These are phyloP conservation scores for Xenus cinereus DNA, from an alignment of 2,113 vertebrate species.

Conservation along the genomic window DNA sequence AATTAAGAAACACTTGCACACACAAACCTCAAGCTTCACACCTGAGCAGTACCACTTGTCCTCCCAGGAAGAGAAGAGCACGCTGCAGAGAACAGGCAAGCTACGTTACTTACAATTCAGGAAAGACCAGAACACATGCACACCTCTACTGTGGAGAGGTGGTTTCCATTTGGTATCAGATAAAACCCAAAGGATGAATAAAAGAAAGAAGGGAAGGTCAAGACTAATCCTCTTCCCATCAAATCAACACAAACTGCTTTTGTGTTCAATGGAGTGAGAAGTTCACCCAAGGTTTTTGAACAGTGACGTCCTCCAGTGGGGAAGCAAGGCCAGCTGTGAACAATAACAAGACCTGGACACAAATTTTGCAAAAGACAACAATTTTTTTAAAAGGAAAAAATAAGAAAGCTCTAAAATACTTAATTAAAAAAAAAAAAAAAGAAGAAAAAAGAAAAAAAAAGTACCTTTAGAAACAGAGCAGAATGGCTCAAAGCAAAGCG, in stretches of 20 bases:
- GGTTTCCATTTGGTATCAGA: neutral
- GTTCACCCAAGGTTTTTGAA: neutral
- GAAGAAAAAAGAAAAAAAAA: neutral
- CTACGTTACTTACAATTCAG: neutral
- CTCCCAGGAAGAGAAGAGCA: neutral
- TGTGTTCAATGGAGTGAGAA: neutral
- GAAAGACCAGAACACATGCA: neutral
- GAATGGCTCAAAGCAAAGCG: conserved; percentile 11
- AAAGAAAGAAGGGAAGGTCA: neutral
- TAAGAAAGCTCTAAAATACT: neutral
- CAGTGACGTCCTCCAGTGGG: neutral
- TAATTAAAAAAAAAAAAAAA: neutral
- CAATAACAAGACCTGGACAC: conserved; percentile 40
- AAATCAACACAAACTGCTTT: neutral
- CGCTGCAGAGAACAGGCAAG: conserved; percentile 7
- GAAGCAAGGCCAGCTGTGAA: neutral
- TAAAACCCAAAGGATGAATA: neutral
- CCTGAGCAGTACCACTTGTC: conserved; percentile 60
- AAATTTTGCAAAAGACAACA: conserved; percentile 3
- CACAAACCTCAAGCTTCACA: conserved; percentile 42
- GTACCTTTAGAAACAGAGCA: neutral
- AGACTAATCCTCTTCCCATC: neutral
- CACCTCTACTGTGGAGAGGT: neutral
- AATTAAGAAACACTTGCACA: conserved; percentile 39
- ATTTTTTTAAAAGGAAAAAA: neutral